Conservation (phyloP, 2,888 invertebrate species). For the Actias luna region DNA sequence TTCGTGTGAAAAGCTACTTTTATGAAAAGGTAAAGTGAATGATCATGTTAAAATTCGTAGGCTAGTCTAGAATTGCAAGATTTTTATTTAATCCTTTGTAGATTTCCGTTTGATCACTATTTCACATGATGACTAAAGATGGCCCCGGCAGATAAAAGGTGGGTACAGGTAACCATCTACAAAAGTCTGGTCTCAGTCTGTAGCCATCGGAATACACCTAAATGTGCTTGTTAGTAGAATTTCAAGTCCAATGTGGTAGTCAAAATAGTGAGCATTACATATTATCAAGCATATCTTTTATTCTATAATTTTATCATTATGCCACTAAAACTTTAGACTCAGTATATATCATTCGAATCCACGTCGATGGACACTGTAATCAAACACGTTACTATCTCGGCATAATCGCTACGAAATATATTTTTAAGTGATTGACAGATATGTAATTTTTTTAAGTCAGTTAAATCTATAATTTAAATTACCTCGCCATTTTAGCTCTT, state of each 20-base stretch:
- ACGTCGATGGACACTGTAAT: not conserved
- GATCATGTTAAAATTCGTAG: not conserved
- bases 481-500: conserved; percentile 89
- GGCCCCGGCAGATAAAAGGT: too few species aligned
- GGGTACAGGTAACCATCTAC: too few species aligned
- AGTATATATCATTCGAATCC: too few species aligned
- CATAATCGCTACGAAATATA: not conserved
- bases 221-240: not conserved
- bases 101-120: too few species aligned
- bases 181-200: too few species aligned
- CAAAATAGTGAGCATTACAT: not conserved
- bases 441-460: too few species aligned
- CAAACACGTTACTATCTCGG: not conserved
- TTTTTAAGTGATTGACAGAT: not conserved
- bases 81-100: not conserved
- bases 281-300: too few species aligned
- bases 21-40: not conserved
- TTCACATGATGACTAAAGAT: not conserved
- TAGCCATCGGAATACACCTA: not conserved
- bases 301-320: too few species aligned
- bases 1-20: not conserved
- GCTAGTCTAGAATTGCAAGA: not conserved
- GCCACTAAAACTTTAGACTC: too few species aligned
- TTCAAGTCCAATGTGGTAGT: not conserved
- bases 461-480: conserved; percentile 26